phyloP scores from a whole-genome alignment of 2,888 invertebrate species.

The Schizaphis graminum region DNA sequence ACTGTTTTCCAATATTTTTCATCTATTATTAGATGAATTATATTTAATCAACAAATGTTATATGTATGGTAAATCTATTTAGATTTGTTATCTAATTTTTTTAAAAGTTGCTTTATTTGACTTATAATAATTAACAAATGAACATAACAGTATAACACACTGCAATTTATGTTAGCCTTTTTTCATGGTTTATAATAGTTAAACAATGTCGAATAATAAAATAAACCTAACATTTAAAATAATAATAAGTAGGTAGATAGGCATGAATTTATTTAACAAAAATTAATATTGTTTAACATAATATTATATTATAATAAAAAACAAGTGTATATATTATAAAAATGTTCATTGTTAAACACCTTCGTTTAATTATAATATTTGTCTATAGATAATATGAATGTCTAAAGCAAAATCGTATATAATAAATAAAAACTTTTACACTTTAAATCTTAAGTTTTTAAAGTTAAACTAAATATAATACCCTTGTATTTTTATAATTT shows the following conservation, averaged over 20 bases:
- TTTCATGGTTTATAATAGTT: not conserved
- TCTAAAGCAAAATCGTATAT: not conserved
- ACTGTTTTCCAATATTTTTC: not conserved
- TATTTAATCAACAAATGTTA: not conserved
- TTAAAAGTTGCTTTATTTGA: not conserved
- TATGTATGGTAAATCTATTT: not conserved
- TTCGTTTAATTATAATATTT: not conserved
- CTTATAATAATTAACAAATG: not conserved
- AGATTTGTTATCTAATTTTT: not conserved
- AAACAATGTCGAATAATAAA: not conserved
- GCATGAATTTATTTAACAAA: not conserved
- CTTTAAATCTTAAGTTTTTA: not conserved
- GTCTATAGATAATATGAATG: not conserved
- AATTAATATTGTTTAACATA: not conserved
- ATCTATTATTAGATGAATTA: not conserved
- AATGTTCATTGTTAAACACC: not conserved
- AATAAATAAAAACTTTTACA: not conserved
- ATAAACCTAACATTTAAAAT: not conserved
- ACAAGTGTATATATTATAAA: not conserved
- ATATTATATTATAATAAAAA: not conserved
- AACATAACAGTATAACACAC: not conserved
- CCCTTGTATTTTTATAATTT: not conserved
- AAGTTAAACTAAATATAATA: not conserved
- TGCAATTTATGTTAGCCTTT: not conserved
- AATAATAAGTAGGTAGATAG: not conserved